Base-by-base conservation (phyloP, 2,888 invertebrate genomes). In the Apeira syringaria region DNA sequence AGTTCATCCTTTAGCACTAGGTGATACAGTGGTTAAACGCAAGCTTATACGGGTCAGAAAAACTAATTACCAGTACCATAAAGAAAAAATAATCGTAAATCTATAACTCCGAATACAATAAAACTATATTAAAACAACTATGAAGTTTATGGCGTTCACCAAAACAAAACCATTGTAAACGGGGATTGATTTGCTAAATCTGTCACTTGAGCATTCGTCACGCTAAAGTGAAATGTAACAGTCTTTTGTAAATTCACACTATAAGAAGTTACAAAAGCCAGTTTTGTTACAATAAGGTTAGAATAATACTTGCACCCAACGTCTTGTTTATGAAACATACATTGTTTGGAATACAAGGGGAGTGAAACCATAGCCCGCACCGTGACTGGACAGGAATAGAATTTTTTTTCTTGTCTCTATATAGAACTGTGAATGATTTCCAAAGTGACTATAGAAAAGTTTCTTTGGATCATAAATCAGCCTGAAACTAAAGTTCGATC, bases 311-410 rank as follows among this genome's bases (percentile, higher is more conserved):
- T 57, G 61, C 72, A 62, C 69, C 81, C 76, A 73, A 80, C 69
- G 68, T 81, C 80, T 85, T 85, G 81, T 86, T 86, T 80, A 77
- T 62, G 62, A 80, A 82, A 85, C 78, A 85, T 47, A 61, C 60
- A 66, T 61, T 72, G 59, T 63, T 57, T 54, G 38, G 58, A 61
- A 74, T 69, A 74, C 76, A 67, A 52, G 33, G 28, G 53, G 61
- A 61, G 69, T 66, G 68, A 74, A 69, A 68, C 64, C 68, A 61
- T 61, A 47, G 80, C 74, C 85, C 83, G 81, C 83, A 83, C 83
- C 81, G 70, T 82, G 84, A 80, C 77, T 56, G 68, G 10, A 6
- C 35, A 27, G 9, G 3, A 24, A 3, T 24, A 4, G 8, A 3
- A 24, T 9, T 9, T 9, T 24, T 24, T 24, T 8, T 24, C 2